Conservation (phyloP, 2,888 invertebrate genomes). For the Teinopalpus imperialis region DNA sequence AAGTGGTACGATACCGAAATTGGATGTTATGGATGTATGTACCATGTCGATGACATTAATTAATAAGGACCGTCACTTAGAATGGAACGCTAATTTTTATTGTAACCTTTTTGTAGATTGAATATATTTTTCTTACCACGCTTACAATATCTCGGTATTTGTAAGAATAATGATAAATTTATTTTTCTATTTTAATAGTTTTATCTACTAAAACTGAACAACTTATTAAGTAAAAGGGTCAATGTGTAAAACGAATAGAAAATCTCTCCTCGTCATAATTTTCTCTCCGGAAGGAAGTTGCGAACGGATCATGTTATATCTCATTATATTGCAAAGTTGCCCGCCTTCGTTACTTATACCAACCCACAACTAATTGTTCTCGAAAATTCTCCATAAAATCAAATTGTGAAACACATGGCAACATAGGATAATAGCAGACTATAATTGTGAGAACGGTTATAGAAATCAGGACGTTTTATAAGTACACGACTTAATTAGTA, state of each 20-base stretch:
- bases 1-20: too few species aligned
- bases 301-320: constrained; percentile 18
- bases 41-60: too few species aligned
- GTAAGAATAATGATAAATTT: too few species aligned
- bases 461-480: constrained; percentile 18
- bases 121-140: too few species aligned
- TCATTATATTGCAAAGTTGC: constrained; percentile 9
- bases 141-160: too few species aligned
- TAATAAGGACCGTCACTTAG: too few species aligned
- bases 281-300: constrained; percentile 1
- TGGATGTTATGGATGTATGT: too few species aligned
- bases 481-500: constrained; percentile 24
- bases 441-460: constrained; percentile 20
- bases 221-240: neutral
- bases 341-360: constrained; percentile 4
- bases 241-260: neutral
- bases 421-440: constrained; percentile 10
- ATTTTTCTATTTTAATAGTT: too few species aligned
- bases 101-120: too few species aligned
- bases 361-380: constrained; percentile 21
- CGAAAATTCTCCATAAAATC: constrained; percentile 10
- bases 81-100: too few species aligned
- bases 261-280: neutral
- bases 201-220: too few species aligned
- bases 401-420: constrained; percentile 15